Conservation (phyloP, 2,797 vertebrate genomes). For the Hydrolagus colliei region DNA sequence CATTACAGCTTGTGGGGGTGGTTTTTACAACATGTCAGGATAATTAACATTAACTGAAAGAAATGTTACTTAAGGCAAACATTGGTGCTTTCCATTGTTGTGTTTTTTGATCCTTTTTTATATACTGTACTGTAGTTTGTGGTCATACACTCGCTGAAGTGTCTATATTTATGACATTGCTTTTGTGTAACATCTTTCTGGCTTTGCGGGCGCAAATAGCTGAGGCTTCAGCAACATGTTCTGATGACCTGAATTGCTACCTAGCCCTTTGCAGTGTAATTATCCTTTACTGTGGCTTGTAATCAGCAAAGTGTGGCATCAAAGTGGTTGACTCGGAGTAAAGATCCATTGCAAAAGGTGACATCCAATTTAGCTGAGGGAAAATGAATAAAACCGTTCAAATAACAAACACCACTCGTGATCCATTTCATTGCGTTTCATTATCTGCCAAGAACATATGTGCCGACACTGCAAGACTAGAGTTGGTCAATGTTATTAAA, state of each 20-base stretch:
- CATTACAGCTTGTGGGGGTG: too few relatives aligned
- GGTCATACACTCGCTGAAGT: neutral
- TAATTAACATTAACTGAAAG: neutral
- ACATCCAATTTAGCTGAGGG: neutral
- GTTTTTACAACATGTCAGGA: too few relatives aligned
- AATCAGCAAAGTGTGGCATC: neutral
- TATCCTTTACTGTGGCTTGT: slow-evolving; percentile 16
- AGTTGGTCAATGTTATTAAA: too few relatives aligned
- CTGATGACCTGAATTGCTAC: neutral
- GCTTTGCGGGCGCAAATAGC: too few relatives aligned
- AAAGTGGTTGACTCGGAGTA: neutral
- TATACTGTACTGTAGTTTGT: too few relatives aligned
- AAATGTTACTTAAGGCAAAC: neutral
- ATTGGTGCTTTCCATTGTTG: neutral
- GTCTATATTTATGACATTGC: neutral
- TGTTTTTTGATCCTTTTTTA: neutral
- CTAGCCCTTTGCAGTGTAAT: neutral
- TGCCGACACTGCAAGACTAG: too few relatives aligned
- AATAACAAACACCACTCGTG: neutral
- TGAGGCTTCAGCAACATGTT: neutral
- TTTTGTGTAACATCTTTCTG: neutral
- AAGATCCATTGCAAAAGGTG: neutral
- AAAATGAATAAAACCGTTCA: neutral
- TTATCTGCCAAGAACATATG: too few relatives aligned
- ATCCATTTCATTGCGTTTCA: neutral